These are phyloP conservation scores for Pachyramphus minor DNA, from an alignment of 2,113 vertebrate genomes.

Conservation along the genomic window DNA sequence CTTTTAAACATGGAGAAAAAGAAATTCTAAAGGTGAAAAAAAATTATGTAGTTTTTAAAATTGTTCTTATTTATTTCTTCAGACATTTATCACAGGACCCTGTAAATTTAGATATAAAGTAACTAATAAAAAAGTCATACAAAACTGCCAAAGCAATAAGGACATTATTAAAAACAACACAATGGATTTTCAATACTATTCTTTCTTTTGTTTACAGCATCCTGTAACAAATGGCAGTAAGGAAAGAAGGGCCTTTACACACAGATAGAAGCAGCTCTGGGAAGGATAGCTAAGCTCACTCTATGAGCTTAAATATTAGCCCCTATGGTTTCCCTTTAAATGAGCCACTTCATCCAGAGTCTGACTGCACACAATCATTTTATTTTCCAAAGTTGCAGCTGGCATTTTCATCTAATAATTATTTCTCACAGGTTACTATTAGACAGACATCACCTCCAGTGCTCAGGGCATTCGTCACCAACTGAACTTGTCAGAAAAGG, in stretches of 20 bases:
- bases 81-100: background rate
- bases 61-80: background rate
- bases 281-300: background rate
- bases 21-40: background rate
- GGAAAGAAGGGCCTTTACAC: background rate
- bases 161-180: background rate
- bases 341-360: background rate
- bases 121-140: background rate
- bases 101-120: background rate
- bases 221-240: background rate
- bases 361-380: background rate
- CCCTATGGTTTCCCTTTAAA: background rate
- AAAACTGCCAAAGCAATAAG: background rate
- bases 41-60: background rate
- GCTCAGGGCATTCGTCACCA: background rate
- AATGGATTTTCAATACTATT: background rate
- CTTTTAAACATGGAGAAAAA: background rate
- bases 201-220: background rate
- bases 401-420: background rate
- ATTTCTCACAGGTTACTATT: background rate
- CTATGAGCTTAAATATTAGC: background rate
- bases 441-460: background rate
- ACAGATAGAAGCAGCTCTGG: background rate
- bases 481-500: background rate
- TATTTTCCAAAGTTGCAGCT: background rate